These are phyloP conservation scores for Agrotis ipsilon DNA, from an alignment of 2,888 invertebrate genomes.

Conservation along the genomic window DNA sequence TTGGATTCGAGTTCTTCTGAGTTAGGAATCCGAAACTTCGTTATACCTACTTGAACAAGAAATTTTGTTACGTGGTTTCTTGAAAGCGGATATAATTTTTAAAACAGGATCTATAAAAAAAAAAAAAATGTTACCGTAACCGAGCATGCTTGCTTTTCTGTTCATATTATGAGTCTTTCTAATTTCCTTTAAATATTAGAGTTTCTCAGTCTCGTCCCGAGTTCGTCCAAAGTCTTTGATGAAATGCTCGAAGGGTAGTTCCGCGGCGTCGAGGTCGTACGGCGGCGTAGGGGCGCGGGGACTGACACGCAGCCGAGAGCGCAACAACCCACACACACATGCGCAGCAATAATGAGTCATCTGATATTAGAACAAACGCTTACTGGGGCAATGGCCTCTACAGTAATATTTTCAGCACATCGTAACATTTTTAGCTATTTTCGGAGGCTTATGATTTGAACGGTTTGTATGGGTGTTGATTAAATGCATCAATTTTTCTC, in stretches of 20 bases:
- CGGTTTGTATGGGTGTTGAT: too few species aligned
- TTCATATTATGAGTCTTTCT: conserved; percentile 21
- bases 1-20: conserved; percentile 23
- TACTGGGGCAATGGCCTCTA: too few species aligned
- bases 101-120: too few species aligned
- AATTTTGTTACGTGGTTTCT: not conserved
- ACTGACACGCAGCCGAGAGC: not conserved
- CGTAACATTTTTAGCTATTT: too few species aligned
- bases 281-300: not conserved
- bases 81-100: too few species aligned
- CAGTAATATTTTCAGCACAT: too few species aligned
- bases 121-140: conserved; percentile 35
- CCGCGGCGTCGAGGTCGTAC: conserved; percentile 36
- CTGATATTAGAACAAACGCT: too few species aligned
- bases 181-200: conserved; percentile 50
- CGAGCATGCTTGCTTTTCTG: conserved; percentile 6
- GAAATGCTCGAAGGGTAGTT: conserved; percentile 43
- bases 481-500: too few species aligned
- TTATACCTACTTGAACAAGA: conserved; percentile 40
- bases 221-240: conserved; percentile 16
- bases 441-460: too few species aligned
- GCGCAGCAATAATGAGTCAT: too few species aligned
- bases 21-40: conserved; percentile 43
- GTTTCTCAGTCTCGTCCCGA: conserved; percentile 41
- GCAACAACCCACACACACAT: conserved; percentile 22